Conservation (phyloP, 2,797 vertebrate genomes). For the Enteromius argenteus region DNA sequence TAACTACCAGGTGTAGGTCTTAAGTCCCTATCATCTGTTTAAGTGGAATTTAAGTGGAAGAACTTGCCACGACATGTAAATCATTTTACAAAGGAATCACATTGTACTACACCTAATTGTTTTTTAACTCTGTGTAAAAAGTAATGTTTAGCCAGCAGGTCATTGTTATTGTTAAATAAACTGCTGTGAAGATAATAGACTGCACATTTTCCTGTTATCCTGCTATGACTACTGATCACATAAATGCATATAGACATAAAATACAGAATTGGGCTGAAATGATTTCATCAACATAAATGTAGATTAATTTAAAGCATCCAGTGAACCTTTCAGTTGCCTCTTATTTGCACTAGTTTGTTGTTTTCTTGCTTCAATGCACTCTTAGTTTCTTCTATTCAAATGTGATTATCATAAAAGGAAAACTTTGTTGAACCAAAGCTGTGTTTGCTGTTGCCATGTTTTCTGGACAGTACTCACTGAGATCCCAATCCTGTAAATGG, state of each 20-base stretch:
- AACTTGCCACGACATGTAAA: constrained; percentile 19
- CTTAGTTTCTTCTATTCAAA: background rate
- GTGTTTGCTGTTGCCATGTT: no score
- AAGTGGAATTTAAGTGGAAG: constrained; percentile 13
- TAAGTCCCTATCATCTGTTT: constrained; percentile 6
- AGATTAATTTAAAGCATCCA: background rate
- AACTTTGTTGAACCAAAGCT: background rate
- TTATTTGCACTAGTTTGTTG: background rate
- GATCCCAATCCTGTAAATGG: no score
- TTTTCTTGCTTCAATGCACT: background rate
- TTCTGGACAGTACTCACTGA: no score
- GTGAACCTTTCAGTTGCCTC: background rate
- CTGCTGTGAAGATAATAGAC: background rate
- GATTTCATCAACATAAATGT: background rate
- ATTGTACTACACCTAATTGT: constrained; percentile 5
- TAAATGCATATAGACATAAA: background rate
- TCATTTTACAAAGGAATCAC: constrained; percentile 9
- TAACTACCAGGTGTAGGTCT: constrained; percentile 34
- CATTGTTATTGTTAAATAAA: background rate
- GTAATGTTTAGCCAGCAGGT: background rate
- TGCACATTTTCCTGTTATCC: background rate
- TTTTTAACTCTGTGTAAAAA: background rate
- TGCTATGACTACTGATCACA: background rate
- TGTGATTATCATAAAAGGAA: background rate
- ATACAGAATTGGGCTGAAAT: background rate